Evolutionary conservation across 2,113 vertebrate genomes (phyloP).

Genomic region (Spermophilus dauricus): DNA sequence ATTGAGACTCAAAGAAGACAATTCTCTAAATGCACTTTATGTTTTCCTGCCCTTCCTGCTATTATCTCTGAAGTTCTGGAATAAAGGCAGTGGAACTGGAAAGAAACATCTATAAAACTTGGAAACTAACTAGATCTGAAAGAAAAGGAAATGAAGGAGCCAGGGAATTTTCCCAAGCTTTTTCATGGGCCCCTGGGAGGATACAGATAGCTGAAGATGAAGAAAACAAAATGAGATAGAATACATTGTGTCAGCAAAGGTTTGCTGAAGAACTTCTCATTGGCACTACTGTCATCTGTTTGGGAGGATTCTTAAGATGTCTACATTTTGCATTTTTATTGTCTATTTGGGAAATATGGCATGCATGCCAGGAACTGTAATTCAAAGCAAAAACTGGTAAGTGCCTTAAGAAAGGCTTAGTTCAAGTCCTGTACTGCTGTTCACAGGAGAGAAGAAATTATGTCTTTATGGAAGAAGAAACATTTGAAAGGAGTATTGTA

Average conservation of each 20-base stretch:
- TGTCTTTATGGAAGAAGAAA: background rate
- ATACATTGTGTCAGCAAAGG: background rate
- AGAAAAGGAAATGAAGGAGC: conserved; percentile 17
- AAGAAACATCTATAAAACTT: conserved; percentile 44
- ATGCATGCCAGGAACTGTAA: background rate
- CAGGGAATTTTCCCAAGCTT: conserved; percentile 5
- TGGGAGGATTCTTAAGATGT: background rate
- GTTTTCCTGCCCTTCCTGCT: conserved; percentile 45
- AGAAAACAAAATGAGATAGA: conserved; percentile 19
- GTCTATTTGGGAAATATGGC: background rate
- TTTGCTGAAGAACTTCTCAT: conserved; percentile 6
- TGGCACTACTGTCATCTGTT: background rate
- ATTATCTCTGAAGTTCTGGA: background rate
- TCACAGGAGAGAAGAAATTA: background rate
- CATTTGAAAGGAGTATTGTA: conserved; percentile 1
- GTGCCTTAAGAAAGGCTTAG: background rate
- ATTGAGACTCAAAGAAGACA: conserved; percentile 43
- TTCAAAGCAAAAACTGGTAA: background rate
- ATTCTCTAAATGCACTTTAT: conserved; percentile 21
- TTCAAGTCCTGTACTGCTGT: background rate
- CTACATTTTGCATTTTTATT: background rate
- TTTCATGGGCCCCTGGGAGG: background rate
- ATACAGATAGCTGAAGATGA: background rate
- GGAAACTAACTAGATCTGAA: conserved; percentile 36
- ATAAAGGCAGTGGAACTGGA: conserved; percentile 40